Conservation (phyloP, 2,797 vertebrate species). For the Sebastes reedi region DNA sequence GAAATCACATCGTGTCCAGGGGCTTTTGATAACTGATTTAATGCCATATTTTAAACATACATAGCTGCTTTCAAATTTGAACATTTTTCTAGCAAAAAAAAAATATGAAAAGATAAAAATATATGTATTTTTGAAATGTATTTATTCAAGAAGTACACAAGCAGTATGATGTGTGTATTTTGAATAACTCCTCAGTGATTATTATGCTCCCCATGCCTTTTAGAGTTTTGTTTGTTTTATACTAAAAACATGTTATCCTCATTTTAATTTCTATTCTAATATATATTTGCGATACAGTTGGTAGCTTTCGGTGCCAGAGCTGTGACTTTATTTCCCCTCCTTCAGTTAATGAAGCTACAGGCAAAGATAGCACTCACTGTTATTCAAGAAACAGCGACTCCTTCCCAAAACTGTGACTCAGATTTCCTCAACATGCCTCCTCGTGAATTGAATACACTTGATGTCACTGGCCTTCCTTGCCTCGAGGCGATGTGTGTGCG, state of each 20-base stretch:
- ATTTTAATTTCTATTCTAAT: slow-evolving; percentile 30
- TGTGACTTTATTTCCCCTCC: slow-evolving; percentile 40
- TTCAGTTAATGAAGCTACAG: slow-evolving; percentile 53
- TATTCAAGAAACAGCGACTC: slow-evolving; percentile 47
- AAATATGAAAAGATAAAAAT: slow-evolving; percentile 54
- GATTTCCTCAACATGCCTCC: slow-evolving; percentile 68
- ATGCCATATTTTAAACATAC: slow-evolving; percentile 69
- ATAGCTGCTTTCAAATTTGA: slow-evolving; percentile 65
- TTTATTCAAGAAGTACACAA: slow-evolving; percentile 76
- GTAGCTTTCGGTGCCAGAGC: slow-evolving; percentile 17
- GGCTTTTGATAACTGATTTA: slow-evolving; percentile 37
- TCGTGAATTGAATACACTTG: slow-evolving; percentile 62
- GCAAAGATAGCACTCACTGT: slow-evolving; percentile 42
- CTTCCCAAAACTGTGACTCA: slow-evolving; percentile 45
- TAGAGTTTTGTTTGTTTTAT: slow-evolving; percentile 38
- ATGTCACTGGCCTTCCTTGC: slow-evolving; percentile 62
- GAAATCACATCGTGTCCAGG: slow-evolving; percentile 29
- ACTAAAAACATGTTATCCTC: slow-evolving; percentile 33
- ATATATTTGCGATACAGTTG: background rate
- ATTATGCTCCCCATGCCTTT: slow-evolving; percentile 8
- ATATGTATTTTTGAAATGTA: slow-evolving; percentile 79
- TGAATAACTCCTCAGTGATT: background rate
- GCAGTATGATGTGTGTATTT: slow-evolving; percentile 65
- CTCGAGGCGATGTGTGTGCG: slow-evolving; percentile 15
- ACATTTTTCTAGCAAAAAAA: slow-evolving; percentile 58